Evolutionary conservation across 2,888 invertebrate genomes (phyloP), one percentile per base, ranked within the genome.

Genomic region (Drosophila recens): DNA sequence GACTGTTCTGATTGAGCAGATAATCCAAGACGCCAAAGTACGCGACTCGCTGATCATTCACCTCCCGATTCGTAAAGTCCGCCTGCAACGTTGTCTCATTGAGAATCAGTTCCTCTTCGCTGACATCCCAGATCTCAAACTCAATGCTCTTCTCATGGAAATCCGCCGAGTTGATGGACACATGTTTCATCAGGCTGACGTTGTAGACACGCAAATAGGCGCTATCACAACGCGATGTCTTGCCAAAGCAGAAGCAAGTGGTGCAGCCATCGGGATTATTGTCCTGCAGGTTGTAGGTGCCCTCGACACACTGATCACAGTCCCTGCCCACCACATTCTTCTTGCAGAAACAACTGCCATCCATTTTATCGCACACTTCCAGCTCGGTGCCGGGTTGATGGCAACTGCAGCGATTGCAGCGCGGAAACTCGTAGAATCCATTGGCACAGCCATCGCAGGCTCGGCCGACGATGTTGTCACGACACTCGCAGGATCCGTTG

Each of bases 191-290:
- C 36, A 93, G 83, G 49, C 93, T 93, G 0, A 93, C 90, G 72
- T 93, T 93, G 69, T 90, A 93, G 8, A 91, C 83, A 5, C 90
- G 79, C 33, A 97, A 93, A 73, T 94, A 95, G 0, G 98, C 97
- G 71, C 97, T 97, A 51, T 94, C 93, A 91, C 99, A 99, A 8
- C 96, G 94, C 0, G 96, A 95, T 0, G 98, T 97, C 92, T 97
- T 97, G 1, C 98, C 98, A 91, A 98, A 99, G 91, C 99, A 99
- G 95, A 98, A 99, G 90, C 99, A 99, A 81, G 97, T 96, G 1
- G 98, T 98, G 90, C 99, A 99, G 0, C 99, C 99, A 2, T 96
- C 95, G 0, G 96, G 95, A 92, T 99, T 98, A 62, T 93, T 94
- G 2, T 94, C 94, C 91, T 97, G 96, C 36, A 99, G 93, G 92